Evolutionary conservation across 2,888 invertebrate genomes (phyloP).

Genomic region (Diogma glabrata): DNA sequence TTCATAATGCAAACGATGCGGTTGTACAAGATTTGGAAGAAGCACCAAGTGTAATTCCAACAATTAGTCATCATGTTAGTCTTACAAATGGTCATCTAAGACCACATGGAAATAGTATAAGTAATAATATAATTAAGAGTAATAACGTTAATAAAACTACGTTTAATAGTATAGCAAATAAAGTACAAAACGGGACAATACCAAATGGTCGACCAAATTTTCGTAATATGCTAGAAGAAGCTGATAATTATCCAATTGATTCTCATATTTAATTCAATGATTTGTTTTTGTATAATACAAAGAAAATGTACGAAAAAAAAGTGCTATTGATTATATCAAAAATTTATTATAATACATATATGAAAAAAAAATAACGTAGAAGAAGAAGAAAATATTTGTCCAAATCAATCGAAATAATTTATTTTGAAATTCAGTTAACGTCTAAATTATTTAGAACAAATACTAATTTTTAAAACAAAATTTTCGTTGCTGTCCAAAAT

Average conservation of each 20-base stretch:
- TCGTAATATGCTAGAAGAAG: slow-evolving; percentile 33
- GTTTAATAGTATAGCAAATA: slow-evolving; percentile 11
- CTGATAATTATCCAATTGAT: slow-evolving; percentile 25
- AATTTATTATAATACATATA: too few species aligned
- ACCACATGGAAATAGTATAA: slow-evolving; percentile 18
- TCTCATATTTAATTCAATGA: slow-evolving; percentile 17
- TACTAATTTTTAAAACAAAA: too few species aligned
- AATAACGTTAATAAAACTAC: slow-evolving; percentile 17
- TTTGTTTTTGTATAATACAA: too few species aligned
- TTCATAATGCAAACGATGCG: slow-evolving; percentile 24
- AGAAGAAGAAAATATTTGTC: too few species aligned
- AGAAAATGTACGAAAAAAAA: too few species aligned
- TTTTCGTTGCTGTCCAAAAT: too few species aligned
- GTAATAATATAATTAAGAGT: slow-evolving; percentile 13
- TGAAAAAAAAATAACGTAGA: too few species aligned
- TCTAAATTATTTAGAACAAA: too few species aligned
- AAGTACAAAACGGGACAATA: slow-evolving; percentile 17
- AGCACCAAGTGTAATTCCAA: slow-evolving; percentile 35
- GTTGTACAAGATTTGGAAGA: slow-evolving; percentile 34
- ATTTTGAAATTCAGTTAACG: too few species aligned
- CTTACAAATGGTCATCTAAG: slow-evolving; percentile 35
- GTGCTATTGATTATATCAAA: too few species aligned
- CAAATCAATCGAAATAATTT: too few species aligned
- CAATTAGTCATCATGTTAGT: slow-evolving; percentile 37
- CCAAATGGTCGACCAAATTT: slow-evolving; percentile 29